Percentiles rank a stretch among this genome's conserved stretches.
phyloP scores from a whole-genome alignment of 2,888 invertebrate genomes.

The Sminthurides aquaticus region DNA sequence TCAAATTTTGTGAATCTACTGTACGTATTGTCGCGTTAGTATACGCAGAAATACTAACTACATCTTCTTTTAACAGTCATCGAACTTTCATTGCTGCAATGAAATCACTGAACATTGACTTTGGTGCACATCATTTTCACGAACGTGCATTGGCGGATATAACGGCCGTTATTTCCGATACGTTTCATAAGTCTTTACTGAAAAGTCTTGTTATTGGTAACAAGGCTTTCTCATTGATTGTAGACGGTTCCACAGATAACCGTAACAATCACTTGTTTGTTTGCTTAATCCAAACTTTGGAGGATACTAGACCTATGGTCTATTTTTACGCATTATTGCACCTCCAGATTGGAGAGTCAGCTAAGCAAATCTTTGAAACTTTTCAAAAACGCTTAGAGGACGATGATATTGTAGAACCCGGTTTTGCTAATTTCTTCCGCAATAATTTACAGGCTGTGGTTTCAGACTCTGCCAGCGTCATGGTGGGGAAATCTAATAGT shows the following conservation, averaged over 20 bases:
- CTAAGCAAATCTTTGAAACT: neutral
- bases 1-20: neutral
- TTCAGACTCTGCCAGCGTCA: neutral
- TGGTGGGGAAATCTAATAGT: slow-evolving; percentile 3
- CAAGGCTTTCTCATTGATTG: neutral
- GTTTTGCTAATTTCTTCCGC: neutral
- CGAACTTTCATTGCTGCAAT: neutral
- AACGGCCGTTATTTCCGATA: neutral
- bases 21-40: neutral
- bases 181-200: neutral
- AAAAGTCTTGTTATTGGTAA: neutral
- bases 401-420: neutral
- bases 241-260: neutral
- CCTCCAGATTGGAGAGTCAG: neutral
- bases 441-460: neutral
- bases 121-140: neutral
- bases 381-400: neutral
- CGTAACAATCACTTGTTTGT: neutral
- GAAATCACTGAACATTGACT: neutral
- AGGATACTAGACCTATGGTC: neutral
- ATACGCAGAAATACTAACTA: neutral
- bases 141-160: neutral
- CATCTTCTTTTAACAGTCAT: neutral
- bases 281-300: neutral
- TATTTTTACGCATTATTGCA: slow-evolving; percentile 2